phyloP scores from a whole-genome alignment of 2,888 invertebrate species.

The Euphydryas editha region DNA sequence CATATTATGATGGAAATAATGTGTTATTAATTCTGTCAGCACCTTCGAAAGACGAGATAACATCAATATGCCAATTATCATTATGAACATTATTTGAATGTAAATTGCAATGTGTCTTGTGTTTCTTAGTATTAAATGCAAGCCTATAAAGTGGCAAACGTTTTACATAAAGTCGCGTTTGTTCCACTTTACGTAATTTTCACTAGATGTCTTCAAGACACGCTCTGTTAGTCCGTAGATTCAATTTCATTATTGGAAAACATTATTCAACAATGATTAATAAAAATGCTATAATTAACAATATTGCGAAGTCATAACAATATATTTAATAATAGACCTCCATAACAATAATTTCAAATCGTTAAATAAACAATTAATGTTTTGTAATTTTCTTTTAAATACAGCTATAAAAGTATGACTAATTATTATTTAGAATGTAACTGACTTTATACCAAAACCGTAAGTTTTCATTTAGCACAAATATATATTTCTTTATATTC shows the following conservation, averaged over 20 bases:
- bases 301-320: background rate
- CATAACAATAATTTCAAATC: no score
- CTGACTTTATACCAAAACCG: no score
- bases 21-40: conserved; percentile 22
- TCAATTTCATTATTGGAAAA: conserved; percentile 40
- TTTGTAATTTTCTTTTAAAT: background rate
- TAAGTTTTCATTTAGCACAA: no score
- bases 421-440: no score
- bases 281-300: background rate
- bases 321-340: no score
- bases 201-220: conserved; percentile 41
- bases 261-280: conserved; percentile 33
- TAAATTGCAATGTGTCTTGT: conserved; percentile 1
- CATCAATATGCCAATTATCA: conserved; percentile 36
- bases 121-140: conserved; percentile 16
- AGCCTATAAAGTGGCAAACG: conserved; percentile 30
- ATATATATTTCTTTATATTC: no score
- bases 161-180: conserved; percentile 34
- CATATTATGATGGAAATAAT: conserved; percentile 16
- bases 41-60: conserved; percentile 10
- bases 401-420: no score
- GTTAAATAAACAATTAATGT: background rate
- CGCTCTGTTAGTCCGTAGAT: conserved; percentile 41
- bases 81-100: conserved; percentile 16
- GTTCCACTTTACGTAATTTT: conserved; percentile 43